These are phyloP conservation scores for Platynereis dumerilii DNA, from an alignment of 2,888 invertebrate genomes.

Conservation along the genomic window DNA sequence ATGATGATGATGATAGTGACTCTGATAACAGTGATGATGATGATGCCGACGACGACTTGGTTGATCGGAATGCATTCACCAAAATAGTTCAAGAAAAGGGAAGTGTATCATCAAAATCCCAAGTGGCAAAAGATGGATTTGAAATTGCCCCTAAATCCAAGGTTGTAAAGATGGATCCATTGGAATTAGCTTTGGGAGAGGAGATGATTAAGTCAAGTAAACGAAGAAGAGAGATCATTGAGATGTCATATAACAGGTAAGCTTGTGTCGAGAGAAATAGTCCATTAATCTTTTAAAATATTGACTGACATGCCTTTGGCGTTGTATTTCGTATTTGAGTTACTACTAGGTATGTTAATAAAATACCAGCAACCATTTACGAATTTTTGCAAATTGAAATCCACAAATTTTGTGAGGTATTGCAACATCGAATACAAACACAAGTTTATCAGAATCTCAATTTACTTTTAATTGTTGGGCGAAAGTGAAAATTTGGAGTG, in stretches of 20 bases:
- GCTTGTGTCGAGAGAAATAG: too few species aligned
- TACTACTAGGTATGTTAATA: too few species aligned
- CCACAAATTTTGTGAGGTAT: too few species aligned
- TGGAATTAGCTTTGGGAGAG: constrained; percentile 91
- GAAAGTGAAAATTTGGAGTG: too few species aligned
- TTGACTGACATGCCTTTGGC: too few species aligned
- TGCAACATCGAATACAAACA: too few species aligned
- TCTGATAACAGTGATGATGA: constrained; percentile 34
- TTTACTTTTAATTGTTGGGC: too few species aligned
- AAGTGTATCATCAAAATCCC: background rate
- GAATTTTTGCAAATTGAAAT: too few species aligned
- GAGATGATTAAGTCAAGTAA: constrained; percentile 90
- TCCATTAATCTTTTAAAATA: too few species aligned
- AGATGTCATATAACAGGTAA: constrained; percentile 86
- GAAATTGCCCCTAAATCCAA: constrained; percentile 71
- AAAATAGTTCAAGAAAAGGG: background rate
- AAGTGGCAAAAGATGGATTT: constrained; percentile 67
- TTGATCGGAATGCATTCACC: background rate
- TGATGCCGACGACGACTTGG: constrained; percentile 15
- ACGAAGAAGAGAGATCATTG: constrained; percentile 85
- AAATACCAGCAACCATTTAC: too few species aligned
- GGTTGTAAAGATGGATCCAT: constrained; percentile 66
- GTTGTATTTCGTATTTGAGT: too few species aligned
- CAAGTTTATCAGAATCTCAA: too few species aligned
- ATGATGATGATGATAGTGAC: constrained; percentile 11